phyloP scores from a whole-genome alignment of 1,140 invertebrate genomes.

The Spodoptera litura region DNA sequence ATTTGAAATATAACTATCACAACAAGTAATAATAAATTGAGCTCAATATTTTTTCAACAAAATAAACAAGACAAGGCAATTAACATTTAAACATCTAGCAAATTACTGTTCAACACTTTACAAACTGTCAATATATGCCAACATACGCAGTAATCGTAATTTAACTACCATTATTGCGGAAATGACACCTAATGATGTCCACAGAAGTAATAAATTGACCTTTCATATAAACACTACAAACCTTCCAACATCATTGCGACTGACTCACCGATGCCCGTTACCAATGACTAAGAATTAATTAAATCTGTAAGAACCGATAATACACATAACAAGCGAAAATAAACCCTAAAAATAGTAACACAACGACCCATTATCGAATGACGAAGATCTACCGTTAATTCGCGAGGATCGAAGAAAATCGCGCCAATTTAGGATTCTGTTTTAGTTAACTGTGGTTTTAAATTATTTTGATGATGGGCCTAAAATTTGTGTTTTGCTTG shows the following conservation, averaged over 20 bases:
- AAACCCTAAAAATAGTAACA: constrained; percentile 51
- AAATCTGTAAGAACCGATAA: constrained; percentile 72
- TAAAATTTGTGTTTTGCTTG: constrained; percentile 2
- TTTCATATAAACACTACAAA: neutral
- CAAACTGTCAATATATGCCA: constrained; percentile 2
- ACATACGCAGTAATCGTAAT: neutral
- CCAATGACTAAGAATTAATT: constrained; percentile 81
- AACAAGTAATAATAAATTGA: too few relatives aligned
- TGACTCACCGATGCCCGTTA: constrained; percentile 76
- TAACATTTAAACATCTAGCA: constrained; percentile 17
- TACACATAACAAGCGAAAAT: constrained; percentile 46
- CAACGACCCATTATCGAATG: constrained; percentile 59
- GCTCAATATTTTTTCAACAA: neutral
- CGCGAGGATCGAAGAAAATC: constrained; percentile 64
- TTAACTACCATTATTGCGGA: constrained; percentile 25
- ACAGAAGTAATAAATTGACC: constrained; percentile 21
- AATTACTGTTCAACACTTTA: constrained; percentile 13
- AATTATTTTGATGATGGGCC: constrained; percentile 38
- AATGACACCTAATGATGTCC: constrained; percentile 17
- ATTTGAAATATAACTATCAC: too few relatives aligned
- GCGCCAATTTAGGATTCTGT: constrained; percentile 72
- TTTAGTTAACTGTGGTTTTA: constrained; percentile 60
- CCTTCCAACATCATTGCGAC: constrained; percentile 47
- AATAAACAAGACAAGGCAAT: constrained; percentile 11
- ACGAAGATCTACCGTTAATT: constrained; percentile 64